Conservation (phyloP, 2,888 invertebrate species). For the Calliscelio sp. region DNA sequence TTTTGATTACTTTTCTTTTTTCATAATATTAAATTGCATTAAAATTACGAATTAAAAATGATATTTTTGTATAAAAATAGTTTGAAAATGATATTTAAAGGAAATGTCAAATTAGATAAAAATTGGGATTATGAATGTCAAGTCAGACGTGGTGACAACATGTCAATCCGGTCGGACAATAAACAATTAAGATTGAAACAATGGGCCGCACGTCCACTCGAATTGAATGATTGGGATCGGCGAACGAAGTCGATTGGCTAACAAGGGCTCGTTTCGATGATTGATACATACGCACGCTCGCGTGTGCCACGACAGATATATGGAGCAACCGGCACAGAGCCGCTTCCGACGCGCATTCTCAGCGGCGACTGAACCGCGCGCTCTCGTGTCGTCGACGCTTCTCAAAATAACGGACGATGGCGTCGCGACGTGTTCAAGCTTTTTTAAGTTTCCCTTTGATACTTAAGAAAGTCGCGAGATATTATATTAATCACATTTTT, state of each 20-base stretch:
- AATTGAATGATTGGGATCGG: slow-evolving; percentile 57
- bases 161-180: not conserved
- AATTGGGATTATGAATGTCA: not conserved
- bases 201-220: slow-evolving; percentile 9
- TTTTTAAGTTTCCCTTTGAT: slow-evolving; percentile 38
- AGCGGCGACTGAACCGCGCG: slow-evolving; percentile 63
- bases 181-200: slow-evolving; percentile 18
- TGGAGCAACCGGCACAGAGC: slow-evolving; percentile 57
- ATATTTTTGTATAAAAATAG: too few relatives aligned
- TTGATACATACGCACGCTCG: slow-evolving; percentile 51
- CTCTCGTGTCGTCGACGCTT: slow-evolving; percentile 64
- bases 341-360: slow-evolving; percentile 71
- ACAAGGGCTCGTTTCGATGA: slow-evolving; percentile 38
- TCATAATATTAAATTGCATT: too few relatives aligned
- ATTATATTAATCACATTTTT: slow-evolving; percentile 28
- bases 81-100: too few relatives aligned
- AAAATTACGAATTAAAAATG: too few relatives aligned
- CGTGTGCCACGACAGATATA: slow-evolving; percentile 52
- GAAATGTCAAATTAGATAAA: too few relatives aligned
- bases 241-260: slow-evolving; percentile 43
- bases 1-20: too few relatives aligned
- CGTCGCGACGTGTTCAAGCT: slow-evolving; percentile 68
- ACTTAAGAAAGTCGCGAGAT: slow-evolving; percentile 17
- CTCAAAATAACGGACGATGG: slow-evolving; percentile 78
- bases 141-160: not conserved